phyloP scores from a whole-genome alignment of 2,888 invertebrate genomes.

The Spilarctia lutea region DNA sequence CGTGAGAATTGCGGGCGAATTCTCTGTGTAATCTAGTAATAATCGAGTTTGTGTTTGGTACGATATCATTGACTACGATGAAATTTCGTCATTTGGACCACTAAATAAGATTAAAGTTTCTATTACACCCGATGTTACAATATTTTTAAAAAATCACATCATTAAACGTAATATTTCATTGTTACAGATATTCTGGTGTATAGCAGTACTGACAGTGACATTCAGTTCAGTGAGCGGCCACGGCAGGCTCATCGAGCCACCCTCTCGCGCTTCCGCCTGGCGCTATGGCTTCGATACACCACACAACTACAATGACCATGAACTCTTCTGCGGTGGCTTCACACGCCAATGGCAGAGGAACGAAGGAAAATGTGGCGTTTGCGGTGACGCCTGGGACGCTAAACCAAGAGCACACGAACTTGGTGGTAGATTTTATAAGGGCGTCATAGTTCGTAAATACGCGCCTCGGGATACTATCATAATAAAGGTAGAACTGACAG shows the following conservation, averaged over 20 bases:
- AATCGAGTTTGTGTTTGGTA: neutral
- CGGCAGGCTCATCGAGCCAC: slow-evolving; percentile 93
- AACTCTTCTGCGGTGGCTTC: slow-evolving; percentile 95
- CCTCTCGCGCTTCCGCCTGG: slow-evolving; percentile 95
- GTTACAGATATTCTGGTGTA: slow-evolving; percentile 77
- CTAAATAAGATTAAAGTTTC: neutral
- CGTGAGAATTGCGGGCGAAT: neutral
- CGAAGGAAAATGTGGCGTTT: slow-evolving; percentile 94
- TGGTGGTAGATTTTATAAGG: slow-evolving; percentile 94
- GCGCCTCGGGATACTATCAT: slow-evolving; percentile 89
- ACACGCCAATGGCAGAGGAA: slow-evolving; percentile 94
- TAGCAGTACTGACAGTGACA: slow-evolving; percentile 63
- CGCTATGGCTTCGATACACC: slow-evolving; percentile 95
- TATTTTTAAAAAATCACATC: neutral
- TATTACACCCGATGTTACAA: neutral
- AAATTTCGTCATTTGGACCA: neutral
- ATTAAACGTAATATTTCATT: slow-evolving; percentile 19
- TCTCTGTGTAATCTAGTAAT: neutral
- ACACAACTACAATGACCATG: slow-evolving; percentile 96
- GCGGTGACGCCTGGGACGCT: slow-evolving; percentile 94
- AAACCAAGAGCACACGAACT: slow-evolving; percentile 92
- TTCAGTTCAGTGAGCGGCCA: slow-evolving; percentile 85
- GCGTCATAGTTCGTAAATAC: slow-evolving; percentile 93
- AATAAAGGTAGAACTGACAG: slow-evolving; percentile 94
- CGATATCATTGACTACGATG: neutral